Evolutionary conservation across 2,888 invertebrate genomes (phyloP).

Genomic region (Phyto melanocephala): DNA sequence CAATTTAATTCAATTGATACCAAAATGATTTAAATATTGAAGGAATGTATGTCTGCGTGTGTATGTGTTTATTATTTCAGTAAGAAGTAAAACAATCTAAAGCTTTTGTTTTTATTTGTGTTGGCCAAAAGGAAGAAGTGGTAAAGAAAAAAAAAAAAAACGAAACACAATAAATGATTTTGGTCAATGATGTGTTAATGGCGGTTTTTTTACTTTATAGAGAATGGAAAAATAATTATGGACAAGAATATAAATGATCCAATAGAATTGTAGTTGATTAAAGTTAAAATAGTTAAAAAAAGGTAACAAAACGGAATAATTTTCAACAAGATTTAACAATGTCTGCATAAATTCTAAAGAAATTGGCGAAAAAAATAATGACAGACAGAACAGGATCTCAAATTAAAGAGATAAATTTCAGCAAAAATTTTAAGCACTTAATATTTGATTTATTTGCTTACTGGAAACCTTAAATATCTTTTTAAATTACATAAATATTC

Average conservation of each 20-base stretch:
- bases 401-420: background rate
- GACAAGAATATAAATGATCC: constrained; percentile 20
- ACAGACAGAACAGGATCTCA: background rate
- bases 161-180: constrained; percentile 54
- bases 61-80: constrained; percentile 39
- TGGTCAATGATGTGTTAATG: constrained; percentile 65
- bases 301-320: background rate
- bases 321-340: background rate
- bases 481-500: too few species aligned
- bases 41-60: constrained; percentile 43
- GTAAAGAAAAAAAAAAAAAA: background rate
- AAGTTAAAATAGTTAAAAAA: background rate
- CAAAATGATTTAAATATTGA: constrained; percentile 71
- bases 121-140: background rate
- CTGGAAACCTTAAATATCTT: too few species aligned
- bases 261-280: constrained; percentile 40
- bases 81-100: constrained; percentile 32
- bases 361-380: background rate
- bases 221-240: background rate
- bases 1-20: constrained; percentile 72
- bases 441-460: too few species aligned
- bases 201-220: constrained; percentile 43
- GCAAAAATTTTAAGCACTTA: too few species aligned
- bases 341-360: background rate
- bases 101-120: constrained; percentile 8